Conservation (phyloP, 1,140 invertebrate species). For the Atta colombica region DNA sequence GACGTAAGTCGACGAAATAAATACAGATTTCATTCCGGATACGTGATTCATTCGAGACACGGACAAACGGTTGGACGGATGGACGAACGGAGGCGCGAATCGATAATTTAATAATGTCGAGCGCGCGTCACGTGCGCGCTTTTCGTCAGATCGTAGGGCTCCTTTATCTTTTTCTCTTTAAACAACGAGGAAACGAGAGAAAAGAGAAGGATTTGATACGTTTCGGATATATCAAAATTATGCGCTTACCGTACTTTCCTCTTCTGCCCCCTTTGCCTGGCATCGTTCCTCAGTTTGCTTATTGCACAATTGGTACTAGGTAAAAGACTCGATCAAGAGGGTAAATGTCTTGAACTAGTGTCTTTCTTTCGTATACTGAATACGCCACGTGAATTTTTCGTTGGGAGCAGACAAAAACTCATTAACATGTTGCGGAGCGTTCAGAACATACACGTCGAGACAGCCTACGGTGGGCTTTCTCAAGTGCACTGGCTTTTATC, state of each 20-base stretch:
- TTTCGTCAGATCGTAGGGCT: background rate
- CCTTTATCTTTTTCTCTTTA: background rate
- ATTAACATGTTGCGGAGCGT: constrained; percentile 85
- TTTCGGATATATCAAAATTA: no score
- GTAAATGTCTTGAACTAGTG: constrained; percentile 85
- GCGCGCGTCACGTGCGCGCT: constrained; percentile 39
- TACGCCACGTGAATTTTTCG: constrained; percentile 84
- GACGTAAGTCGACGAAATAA: constrained; percentile 65
- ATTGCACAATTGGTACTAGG: constrained; percentile 83
- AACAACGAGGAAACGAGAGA: background rate
- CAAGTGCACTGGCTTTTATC: constrained; percentile 78
- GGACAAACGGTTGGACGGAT: constrained; percentile 3
- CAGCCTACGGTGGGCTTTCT: constrained; percentile 84
- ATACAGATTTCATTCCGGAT: constrained; percentile 49
- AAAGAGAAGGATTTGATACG: no score
- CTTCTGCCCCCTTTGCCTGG: constrained; percentile 83
- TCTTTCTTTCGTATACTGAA: constrained; percentile 86
- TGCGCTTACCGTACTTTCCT: constrained; percentile 82
- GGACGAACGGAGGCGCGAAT: constrained; percentile 17
- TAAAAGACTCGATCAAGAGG: constrained; percentile 85
- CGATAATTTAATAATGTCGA: constrained; percentile 65
- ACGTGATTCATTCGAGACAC: constrained; percentile 68
- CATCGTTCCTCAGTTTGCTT: constrained; percentile 81
- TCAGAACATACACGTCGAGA: constrained; percentile 85
- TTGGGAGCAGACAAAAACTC: constrained; percentile 83